Percentiles rank a stretch among this genome's conserved stretches.
Evolutionary conservation across 1,140 invertebrate genomes (phyloP).

Genomic region (Colletes gigas): DNA sequence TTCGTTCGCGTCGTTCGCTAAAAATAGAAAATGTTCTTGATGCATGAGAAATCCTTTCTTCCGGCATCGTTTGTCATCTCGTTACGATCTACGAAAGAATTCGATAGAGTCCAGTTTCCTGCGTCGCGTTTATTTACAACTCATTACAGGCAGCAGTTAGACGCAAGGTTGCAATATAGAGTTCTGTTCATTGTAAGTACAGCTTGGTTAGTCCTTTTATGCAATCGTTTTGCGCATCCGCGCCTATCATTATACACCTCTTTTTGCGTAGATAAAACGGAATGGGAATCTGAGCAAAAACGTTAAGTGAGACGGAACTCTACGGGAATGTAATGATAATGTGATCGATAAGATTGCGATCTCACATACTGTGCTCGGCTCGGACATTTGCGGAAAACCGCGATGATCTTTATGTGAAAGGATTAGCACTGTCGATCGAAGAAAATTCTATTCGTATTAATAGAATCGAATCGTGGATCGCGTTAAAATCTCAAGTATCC

Average conservation of each 20-base stretch:
- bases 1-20: not conserved
- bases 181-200: not conserved
- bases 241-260: conserved; percentile 7
- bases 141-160: not conserved
- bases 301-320: not conserved
- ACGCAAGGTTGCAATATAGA: conserved; percentile 11
- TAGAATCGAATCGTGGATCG: not conserved
- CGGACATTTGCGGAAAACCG: not conserved
- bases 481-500: too few relatives aligned
- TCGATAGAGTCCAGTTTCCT: conserved; percentile 5
- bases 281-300: not conserved
- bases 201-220: conserved; percentile 20
- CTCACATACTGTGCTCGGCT: not conserved
- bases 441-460: not conserved
- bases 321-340: not conserved
- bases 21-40: not conserved
- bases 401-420: not conserved
- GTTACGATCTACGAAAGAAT: not conserved
- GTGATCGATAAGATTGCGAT: conserved; percentile 4
- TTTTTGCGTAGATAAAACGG: not conserved
- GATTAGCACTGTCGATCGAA: not conserved
- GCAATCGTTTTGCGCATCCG: conserved; percentile 28
- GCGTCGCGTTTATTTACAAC: conserved; percentile 5
- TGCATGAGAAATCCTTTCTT: not conserved
- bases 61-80: not conserved